Evolutionary conservation across 2,888 invertebrate species (phyloP), one percentile per base, ranked within the genome.

Genomic region (Tenthredo livida): DNA sequence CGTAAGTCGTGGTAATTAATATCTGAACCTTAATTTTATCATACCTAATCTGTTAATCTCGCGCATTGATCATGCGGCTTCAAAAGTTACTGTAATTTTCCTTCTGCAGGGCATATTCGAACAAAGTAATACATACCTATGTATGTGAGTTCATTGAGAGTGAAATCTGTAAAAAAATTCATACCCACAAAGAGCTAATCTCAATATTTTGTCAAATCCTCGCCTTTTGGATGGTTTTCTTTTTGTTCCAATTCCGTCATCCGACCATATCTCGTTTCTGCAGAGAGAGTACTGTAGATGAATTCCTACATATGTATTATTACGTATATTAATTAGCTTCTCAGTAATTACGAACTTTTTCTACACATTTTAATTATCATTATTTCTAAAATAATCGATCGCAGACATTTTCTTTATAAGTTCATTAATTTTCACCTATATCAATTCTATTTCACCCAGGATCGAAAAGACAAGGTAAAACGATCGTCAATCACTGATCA

Each of bases 21-120:
- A 17, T 4, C 70, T 17, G 70, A 17, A 29, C 17, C 17, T 37
- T 37, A 70, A 70, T 70, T 70, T 37, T 37, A n/a, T 33, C n/a
- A 37, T 70, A 37, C 37, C 29, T 37, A 37, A 70, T 70, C 70
- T 70, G 37, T 17, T 70, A 70, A 70, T 70, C 70, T 29, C 17
- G 25, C 10, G 17, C 54, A 67, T 25, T 29, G 70, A 70, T 70
- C 70, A 37, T 17, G 70, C 33, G n/a, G 70, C 17, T 70, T 70
- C 9, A 37, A 2, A 70, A 37, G 33, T 70, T 33, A 37, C 37
- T 37, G 9, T 15, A 37, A 61, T 61, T 25, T 25, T 61, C 25
- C 25, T 61, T 25, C 7, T 61, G 25, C n/a, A n/a, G n/a, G 4
- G 21, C 25, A 21, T 21, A 61, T 61, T 25, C 61, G 61, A 61